Base-by-base conservation (phyloP, 2,797 vertebrate genomes). In the Sebastiscus tertius region DNA sequence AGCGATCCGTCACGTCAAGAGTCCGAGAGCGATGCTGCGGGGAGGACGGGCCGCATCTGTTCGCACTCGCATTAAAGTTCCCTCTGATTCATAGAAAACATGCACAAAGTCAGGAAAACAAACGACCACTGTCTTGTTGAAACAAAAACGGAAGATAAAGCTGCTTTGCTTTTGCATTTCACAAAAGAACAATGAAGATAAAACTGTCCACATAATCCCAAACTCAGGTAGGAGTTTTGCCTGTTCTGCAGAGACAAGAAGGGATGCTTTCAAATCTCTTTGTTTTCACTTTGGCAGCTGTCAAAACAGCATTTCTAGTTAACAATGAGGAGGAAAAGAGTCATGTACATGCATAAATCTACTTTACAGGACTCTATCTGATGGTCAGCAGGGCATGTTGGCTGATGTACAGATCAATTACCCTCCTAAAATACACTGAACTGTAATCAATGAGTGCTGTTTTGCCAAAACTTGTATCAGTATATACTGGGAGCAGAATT, bases 1-100 rank as follows among this genome's bases (percentile, higher is more conserved):
- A 87, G 83, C 69, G 29, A 85, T 94, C 84, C 58, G 82, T 93
- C 93, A 92, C 14, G 31, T 88, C 80, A 60, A 12, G 26, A 46
- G 77, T 77, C 67, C 9, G 20, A 82, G 81, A 84, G 83, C 13
- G n/a, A 66, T 26, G 79, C 88, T 46, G 67, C 6, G 0, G 76
- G 72, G 76, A 73, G 33, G 85, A 82, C 1, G 11, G 81, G 64
- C 67, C 46, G 39, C 83, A 85, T 87, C 85, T 88, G 86, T 58
- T 89, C 24, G 4, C 27, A 9, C 52, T 82, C 29, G 1, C 76
- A 77, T 75, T 79, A 60, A 81, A 26, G 49, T 64, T 72, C 64
- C 60, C 29, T n/a, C 72, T 49, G 65, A 83, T 79, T 88, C 68
- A 72, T 42, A 72, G 58, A 68, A 74, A 84, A 64, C 26, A 72